Base-by-base conservation (phyloP, 2,113 vertebrate genomes). In the Dryoscopus gambensis region DNA sequence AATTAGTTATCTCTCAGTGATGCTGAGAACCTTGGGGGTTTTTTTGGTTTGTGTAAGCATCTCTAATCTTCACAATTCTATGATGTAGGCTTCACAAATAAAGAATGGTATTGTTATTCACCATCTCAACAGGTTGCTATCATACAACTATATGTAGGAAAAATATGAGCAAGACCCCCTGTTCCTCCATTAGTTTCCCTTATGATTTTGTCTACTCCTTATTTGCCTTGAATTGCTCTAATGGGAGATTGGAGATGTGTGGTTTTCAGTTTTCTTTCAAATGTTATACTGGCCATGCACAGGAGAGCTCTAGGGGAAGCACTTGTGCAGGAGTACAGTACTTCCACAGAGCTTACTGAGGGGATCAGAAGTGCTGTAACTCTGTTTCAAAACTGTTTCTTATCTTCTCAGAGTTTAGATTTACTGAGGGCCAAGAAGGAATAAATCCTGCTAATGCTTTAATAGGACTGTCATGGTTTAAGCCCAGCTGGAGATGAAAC, bases 211-310 rank as follows among this genome's bases (percentile, higher is more conserved):
- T 33, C 14, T 4, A 2, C 52, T 64, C 17, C 25, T 60, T 60
- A 30, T 30, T 47, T 81, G 9, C 7, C 40, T 87, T 53, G 46
- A 24, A 21, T 21, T 52, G 13, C 16, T n/a, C 20, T 47, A 13
- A 37, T 18, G 33, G 24, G 8, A 6, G 6, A 13, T 1, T 14
- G 15, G 4, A 9, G 2, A 2, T 17, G 11, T 5, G 37, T 11
- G 14, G 2, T 2, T 65, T 78, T 60, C n/a, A 23, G 27, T 27
- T 60, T 69, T 23, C 11, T 57, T 90, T 47, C 33, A 37, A 57
- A 19, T 68, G 67, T 22, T 24, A 1, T 53, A 69, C 69, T 74
- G 56, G 40, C 9, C 16, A 2, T 30, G 5, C 7, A 33, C 24
- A 44, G 40, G 24, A 44, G 28, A 49, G 2, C 19, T 52, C 15